Percentiles rank a stretch among this genome's conserved stretches.
Evolutionary conservation across 92 coral and sea anemone species (phyloP).

Genomic region (Zoanthus gigantus): DNA sequence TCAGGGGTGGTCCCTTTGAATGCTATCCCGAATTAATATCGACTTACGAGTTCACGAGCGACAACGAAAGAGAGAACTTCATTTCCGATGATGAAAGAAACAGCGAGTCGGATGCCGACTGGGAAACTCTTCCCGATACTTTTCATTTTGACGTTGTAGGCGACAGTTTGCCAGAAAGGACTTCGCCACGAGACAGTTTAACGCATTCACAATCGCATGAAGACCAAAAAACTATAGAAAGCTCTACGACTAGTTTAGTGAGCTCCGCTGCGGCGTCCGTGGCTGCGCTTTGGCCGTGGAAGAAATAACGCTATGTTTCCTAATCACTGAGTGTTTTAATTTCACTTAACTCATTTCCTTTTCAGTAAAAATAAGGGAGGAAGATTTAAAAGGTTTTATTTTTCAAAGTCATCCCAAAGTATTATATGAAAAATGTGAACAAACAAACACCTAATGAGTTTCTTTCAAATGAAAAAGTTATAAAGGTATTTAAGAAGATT

Average conservation of each 20-base stretch:
- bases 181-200: slow-evolving; percentile 46
- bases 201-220: slow-evolving; percentile 41
- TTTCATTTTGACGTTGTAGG: slow-evolving; percentile 66
- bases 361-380: not conserved
- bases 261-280: slow-evolving; percentile 97
- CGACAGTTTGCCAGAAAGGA: slow-evolving; percentile 47
- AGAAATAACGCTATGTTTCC: slow-evolving; percentile 47
- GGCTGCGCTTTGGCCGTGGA: slow-evolving; percentile 99
- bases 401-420: not conserved
- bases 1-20: slow-evolving; percentile 83
- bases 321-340: not conserved
- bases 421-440: not conserved
- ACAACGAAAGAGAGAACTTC: slow-evolving; percentile 59
- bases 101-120: slow-evolving; percentile 90
- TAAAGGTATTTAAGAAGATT: too few relatives aligned
- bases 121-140: slow-evolving; percentile 86
- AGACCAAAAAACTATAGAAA: slow-evolving; percentile 58
- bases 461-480: too few relatives aligned
- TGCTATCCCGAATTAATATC: slow-evolving; percentile 82
- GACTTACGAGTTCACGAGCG: slow-evolving; percentile 62
- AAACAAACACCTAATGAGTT: too few relatives aligned
- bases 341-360: not conserved
- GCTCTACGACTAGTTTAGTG: slow-evolving; percentile 81
- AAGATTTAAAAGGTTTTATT: not conserved
- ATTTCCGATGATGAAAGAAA: slow-evolving; percentile 67